phyloP scores from a whole-genome alignment of 2,797 vertebrate species.

The Acropternis orthonyx region DNA sequence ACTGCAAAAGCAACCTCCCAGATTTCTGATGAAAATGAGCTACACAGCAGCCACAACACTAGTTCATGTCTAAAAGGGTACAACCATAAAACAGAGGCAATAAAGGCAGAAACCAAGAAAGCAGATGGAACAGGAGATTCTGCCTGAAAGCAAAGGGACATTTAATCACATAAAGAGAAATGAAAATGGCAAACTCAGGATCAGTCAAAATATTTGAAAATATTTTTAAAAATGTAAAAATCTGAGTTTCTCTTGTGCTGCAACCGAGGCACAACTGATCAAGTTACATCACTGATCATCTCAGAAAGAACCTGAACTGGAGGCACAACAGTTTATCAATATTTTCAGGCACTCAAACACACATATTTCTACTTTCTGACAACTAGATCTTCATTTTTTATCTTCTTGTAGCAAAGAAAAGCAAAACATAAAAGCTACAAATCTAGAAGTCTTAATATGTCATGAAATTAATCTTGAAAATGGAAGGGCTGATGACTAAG shows the following conservation, averaged over 20 bases:
- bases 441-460: not conserved
- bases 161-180: not conserved
- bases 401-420: not conserved
- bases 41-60: not conserved
- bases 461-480: conserved; percentile 1
- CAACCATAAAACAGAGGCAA: not conserved
- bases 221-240: rapidly evolving
- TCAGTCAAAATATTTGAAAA: not conserved
- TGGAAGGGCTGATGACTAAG: not conserved
- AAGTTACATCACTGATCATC: not conserved
- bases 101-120: not conserved
- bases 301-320: not conserved
- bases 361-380: not conserved
- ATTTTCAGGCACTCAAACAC: not conserved
- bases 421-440: not conserved
- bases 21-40: not conserved
- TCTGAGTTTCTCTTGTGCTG: not conserved
- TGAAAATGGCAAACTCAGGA: not conserved
- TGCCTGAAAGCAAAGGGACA: not conserved
- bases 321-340: not conserved
- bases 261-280: not conserved
- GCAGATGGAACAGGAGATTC: not conserved
- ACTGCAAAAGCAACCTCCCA: not conserved
- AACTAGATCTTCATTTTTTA: not conserved
- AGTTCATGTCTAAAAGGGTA: not conserved